Conservation (phyloP, 2,888 invertebrate species). For the Griposia aprilina region DNA sequence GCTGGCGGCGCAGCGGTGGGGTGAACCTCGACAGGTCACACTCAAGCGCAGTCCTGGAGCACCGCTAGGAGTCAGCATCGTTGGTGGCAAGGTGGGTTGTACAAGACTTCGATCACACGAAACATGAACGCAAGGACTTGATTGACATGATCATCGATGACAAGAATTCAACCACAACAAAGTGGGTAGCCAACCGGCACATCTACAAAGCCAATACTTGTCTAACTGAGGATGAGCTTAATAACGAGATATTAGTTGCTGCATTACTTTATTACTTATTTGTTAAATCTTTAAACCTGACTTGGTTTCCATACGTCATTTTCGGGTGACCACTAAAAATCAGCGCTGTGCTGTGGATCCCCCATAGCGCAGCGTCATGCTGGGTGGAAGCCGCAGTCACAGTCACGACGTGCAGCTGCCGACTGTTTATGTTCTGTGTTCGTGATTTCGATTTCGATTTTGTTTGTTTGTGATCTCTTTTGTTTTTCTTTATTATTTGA, state of each 20-base stretch:
- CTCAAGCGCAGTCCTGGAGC: constrained; percentile 93
- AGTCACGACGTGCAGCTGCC: too few relatives aligned
- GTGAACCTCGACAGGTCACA: constrained; percentile 94
- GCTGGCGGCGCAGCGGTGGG: constrained; percentile 94
- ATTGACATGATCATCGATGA: not conserved
- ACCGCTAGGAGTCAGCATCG: constrained; percentile 98
- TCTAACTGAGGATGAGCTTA: not conserved
- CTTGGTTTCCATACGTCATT: too few relatives aligned
- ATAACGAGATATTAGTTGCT: not conserved
- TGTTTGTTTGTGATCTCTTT: too few relatives aligned
- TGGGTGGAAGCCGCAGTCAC: too few relatives aligned
- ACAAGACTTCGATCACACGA: not conserved
- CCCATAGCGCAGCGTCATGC: too few relatives aligned
- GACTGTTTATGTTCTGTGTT: too few relatives aligned
- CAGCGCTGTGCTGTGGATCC: too few relatives aligned
- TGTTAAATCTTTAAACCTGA: too few relatives aligned
- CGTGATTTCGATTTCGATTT: too few relatives aligned
- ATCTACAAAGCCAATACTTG: not conserved
- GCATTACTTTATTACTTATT: too few relatives aligned
- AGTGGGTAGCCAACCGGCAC: not conserved
- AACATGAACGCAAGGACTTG: not conserved
- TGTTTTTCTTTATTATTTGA: too few relatives aligned
- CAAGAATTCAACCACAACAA: not conserved
- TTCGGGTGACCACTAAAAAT: too few relatives aligned
- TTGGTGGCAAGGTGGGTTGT: constrained; percentile 95